These are phyloP conservation scores for Heteractis magnifica DNA, from an alignment of 92 coral and sea anemone species.

Conservation along the genomic window DNA sequence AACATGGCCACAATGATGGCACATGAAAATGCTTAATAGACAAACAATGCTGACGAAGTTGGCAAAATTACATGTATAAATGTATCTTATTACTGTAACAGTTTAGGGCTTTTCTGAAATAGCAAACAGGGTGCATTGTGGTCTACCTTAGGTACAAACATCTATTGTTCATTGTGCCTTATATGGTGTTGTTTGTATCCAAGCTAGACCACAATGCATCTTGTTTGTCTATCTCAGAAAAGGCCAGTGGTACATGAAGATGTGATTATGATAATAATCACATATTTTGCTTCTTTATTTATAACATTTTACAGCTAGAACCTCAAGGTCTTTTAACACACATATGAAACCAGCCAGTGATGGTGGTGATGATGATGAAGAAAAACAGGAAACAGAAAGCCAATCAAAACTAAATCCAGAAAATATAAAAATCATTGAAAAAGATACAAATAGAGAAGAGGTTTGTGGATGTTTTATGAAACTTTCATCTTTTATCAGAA, in stretches of 20 bases:
- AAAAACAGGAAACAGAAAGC: not conserved
- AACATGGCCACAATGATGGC: too few relatives aligned
- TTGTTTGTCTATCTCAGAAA: not conserved
- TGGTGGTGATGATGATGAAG: conserved; percentile 7
- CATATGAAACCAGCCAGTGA: not conserved
- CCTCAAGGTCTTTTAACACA: not conserved
- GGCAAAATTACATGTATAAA: too few relatives aligned
- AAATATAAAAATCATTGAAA: conserved; percentile 10
- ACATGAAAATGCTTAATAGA: too few relatives aligned
- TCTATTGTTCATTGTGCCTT: too few relatives aligned
- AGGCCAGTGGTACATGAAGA: not conserved
- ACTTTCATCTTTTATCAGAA: not conserved
- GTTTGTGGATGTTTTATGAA: not conserved
- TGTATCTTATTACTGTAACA: too few relatives aligned
- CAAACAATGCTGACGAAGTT: too few relatives aligned
- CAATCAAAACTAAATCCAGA: conserved; percentile 2
- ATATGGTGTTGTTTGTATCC: too few relatives aligned
- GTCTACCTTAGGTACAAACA: too few relatives aligned
- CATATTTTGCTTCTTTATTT: not conserved
- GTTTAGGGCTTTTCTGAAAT: not conserved
- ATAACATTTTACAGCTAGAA: not conserved
- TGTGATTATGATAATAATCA: not conserved
- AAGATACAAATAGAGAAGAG: not conserved
- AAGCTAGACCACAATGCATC: not conserved
- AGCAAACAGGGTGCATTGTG: not conserved